Conservation (phyloP, 2,888 invertebrate species). For the Lithophane leautieri region DNA sequence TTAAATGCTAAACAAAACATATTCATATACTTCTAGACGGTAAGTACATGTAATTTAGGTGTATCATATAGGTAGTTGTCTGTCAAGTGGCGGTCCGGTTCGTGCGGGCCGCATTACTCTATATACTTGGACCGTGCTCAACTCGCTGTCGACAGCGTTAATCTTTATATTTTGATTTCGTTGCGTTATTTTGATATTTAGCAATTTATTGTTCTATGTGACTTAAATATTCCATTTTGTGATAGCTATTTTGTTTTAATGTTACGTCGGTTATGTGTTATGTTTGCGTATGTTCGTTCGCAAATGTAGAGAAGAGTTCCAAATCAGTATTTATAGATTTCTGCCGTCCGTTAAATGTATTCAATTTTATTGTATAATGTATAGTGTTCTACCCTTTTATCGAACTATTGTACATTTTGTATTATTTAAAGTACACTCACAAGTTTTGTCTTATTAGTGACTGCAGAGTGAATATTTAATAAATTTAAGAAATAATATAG, state of each 20-base stretch:
- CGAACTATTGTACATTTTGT: constrained; percentile 60
- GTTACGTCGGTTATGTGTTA: constrained; percentile 43
- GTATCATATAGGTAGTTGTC: constrained; percentile 45
- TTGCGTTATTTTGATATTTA: constrained; percentile 52
- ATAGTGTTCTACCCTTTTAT: constrained; percentile 46
- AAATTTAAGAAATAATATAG: constrained; percentile 16
- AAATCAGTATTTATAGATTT: constrained; percentile 64
- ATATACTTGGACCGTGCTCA: constrained; percentile 56
- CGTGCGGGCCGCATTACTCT: constrained; percentile 2
- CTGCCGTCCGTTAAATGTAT: constrained; percentile 65
- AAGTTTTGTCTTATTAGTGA: constrained; percentile 39
- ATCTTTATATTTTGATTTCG: constrained; percentile 45
- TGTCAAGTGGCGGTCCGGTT: not conserved
- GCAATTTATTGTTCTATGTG: constrained; percentile 41
- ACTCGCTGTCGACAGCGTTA: constrained; percentile 50
- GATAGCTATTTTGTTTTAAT: constrained; percentile 48
- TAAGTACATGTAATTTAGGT: constrained; percentile 63
- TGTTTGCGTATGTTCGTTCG: constrained; percentile 39
- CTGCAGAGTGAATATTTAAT: constrained; percentile 50
- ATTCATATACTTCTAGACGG: constrained; percentile 53
- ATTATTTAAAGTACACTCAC: constrained; percentile 53
- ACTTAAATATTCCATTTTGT: constrained; percentile 59
- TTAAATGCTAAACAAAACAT: constrained; percentile 39
- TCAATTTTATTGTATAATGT: constrained; percentile 55
- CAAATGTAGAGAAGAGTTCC: constrained; percentile 50